Conservation (phyloP, 2,888 invertebrate species). For the Cylindroiulus punctatus region DNA sequence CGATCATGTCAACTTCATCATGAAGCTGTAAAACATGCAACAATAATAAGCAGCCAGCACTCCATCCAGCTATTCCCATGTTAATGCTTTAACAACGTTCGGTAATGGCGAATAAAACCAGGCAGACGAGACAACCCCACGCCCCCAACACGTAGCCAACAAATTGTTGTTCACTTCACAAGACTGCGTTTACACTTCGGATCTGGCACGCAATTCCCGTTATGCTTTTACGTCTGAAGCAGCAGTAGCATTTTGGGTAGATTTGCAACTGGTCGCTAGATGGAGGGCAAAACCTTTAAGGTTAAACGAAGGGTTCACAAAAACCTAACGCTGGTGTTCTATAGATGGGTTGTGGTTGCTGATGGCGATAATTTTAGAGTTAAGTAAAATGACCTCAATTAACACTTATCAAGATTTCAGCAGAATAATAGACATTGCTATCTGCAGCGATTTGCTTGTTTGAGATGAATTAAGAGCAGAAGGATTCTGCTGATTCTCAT, state of each 20-base stretch:
- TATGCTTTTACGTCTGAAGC: not conserved
- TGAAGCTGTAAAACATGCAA: slow-evolving; percentile 45
- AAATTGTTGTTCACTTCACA: slow-evolving; percentile 11
- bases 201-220: slow-evolving; percentile 10
- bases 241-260: not conserved
- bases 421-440: no score
- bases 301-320: no score
- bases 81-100: slow-evolving; percentile 1
- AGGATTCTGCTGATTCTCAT: no score
- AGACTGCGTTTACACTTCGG: not conserved
- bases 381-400: no score
- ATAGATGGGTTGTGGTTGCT: no score
- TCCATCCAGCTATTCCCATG: slow-evolving; percentile 45
- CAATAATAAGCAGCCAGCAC: slow-evolving; percentile 28
- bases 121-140: not conserved
- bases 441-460: no score
- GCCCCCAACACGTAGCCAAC: not conserved
- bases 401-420: no score
- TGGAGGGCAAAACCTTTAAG: not conserved
- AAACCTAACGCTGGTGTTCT: no score
- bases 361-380: no score
- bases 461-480: no score
- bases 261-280: not conserved
- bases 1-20: slow-evolving; percentile 41
- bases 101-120: slow-evolving; percentile 31